These are phyloP conservation scores for Patiria miniata DNA, from an alignment of 35 echinoderm and acorn worm genomes.

Conservation along the genomic window DNA sequence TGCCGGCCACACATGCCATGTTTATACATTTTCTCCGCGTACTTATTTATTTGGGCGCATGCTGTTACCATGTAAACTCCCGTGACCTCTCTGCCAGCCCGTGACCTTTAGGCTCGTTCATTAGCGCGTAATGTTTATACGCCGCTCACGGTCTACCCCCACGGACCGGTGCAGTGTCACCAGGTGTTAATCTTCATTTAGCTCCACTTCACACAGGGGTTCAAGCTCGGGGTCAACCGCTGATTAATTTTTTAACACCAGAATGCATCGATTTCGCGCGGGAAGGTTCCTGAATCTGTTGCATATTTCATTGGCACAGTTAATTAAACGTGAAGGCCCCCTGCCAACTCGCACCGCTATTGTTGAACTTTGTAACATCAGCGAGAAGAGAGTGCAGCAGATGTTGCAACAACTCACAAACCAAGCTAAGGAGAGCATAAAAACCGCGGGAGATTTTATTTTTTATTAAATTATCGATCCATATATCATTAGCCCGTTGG, in stretches of 20 bases:
- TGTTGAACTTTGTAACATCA: not conserved
- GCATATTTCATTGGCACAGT: not conserved
- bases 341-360: not conserved
- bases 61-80: constrained; percentile 9
- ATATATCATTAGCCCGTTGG: constrained; percentile 1
- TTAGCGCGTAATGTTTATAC: constrained; percentile 10
- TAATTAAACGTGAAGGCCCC: not conserved
- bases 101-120: constrained; percentile 27
- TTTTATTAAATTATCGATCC: constrained; percentile 32
- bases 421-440: not conserved
- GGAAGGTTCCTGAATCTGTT: not conserved
- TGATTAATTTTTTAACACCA: not conserved
- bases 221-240: not conserved
- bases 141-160: not conserved
- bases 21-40: not conserved
- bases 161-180: not conserved
- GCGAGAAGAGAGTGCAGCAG: not conserved
- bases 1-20: no score
- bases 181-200: constrained; percentile 31
- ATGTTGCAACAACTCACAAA: not conserved
- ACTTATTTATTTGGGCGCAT: not conserved
- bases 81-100: not conserved
- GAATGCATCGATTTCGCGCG: not conserved
- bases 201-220: not conserved
- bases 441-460: not conserved